Conservation (phyloP, 2,888 invertebrate genomes). For the Crioceris asparagi region DNA sequence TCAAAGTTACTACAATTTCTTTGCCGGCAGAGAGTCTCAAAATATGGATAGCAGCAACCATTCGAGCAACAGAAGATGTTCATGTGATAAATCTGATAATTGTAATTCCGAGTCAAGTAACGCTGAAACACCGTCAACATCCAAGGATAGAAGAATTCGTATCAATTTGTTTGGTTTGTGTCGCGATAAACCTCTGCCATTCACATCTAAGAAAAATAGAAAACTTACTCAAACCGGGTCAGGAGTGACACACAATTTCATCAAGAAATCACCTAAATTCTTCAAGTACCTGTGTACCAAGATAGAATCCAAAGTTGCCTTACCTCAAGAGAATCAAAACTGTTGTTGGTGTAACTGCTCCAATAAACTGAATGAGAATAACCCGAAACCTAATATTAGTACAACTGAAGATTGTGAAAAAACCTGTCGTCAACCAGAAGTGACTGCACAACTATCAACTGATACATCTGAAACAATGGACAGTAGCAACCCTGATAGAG, state of each 20-base stretch:
- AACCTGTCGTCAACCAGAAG: too few species aligned
- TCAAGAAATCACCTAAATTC: conserved; percentile 35
- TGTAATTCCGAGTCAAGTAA: conserved; percentile 21
- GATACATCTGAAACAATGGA: too few species aligned
- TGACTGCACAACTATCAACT: too few species aligned
- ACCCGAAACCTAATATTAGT: conserved; percentile 19
- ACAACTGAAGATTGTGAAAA: conserved; percentile 5
- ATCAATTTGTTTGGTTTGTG: conserved; percentile 33
- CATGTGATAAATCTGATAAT: conserved; percentile 28
- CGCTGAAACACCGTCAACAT: conserved; percentile 20
- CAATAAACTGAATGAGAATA: conserved; percentile 27
- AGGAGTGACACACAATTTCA: conserved; percentile 13
- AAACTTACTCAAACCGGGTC: conserved; percentile 10
- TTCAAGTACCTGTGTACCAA: conserved; percentile 34
- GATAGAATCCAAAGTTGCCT: conserved; percentile 29
- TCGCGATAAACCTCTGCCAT: conserved; percentile 29
- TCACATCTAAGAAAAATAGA: conserved; percentile 21
- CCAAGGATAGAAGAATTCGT: conserved; percentile 29
- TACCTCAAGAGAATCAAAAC: conserved; percentile 23
- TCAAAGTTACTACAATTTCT: conserved; percentile 7
- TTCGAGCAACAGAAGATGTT: conserved; percentile 26
- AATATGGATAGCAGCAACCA: conserved; percentile 16
- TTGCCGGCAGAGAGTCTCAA: conserved; percentile 12
- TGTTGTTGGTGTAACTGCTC: conserved; percentile 36
- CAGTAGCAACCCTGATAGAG: not conserved